phyloP scores from a whole-genome alignment of 2,888 invertebrate genomes.

The Melieria picta region DNA sequence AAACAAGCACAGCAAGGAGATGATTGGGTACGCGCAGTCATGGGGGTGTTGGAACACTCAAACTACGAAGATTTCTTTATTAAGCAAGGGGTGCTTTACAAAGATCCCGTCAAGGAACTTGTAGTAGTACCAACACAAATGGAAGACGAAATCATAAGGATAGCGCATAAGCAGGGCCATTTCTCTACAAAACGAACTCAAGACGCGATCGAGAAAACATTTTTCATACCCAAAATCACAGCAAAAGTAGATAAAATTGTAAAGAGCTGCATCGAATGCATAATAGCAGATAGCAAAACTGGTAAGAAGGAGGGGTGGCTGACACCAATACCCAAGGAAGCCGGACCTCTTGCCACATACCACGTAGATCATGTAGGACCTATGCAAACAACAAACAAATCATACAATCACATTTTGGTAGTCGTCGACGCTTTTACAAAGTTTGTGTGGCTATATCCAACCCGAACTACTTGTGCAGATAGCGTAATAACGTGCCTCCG shows the following conservation, averaged over 20 bases:
- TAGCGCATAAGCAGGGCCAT: slow-evolving; percentile 57
- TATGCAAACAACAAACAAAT: slow-evolving; percentile 16
- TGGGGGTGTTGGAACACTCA: slow-evolving; percentile 30
- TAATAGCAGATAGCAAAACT: slow-evolving; percentile 33
- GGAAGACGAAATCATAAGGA: slow-evolving; percentile 54
- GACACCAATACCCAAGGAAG: slow-evolving; percentile 36
- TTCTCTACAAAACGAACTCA: slow-evolving; percentile 51
- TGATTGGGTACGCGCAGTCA: slow-evolving; percentile 32
- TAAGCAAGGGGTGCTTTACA: slow-evolving; percentile 37
- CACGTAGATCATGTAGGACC: slow-evolving; percentile 38
- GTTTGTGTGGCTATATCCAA: no score
- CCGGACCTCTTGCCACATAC: slow-evolving; percentile 29
- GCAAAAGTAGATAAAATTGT: slow-evolving; percentile 29
- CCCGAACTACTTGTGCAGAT: no score
- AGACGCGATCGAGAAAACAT: slow-evolving; percentile 48
- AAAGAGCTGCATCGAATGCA: slow-evolving; percentile 38
- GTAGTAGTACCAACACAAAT: slow-evolving; percentile 56
- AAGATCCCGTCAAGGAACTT: slow-evolving; percentile 35
- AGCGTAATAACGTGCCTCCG: no score
- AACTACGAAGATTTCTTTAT: slow-evolving; percentile 37
- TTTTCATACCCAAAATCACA: slow-evolving; percentile 43
- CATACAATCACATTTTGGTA: no score
- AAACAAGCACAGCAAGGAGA: slow-evolving; percentile 28
- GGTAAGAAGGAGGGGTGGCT: slow-evolving; percentile 36
- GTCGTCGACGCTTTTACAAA: no score